Evolutionary conservation across 2,797 vertebrate genomes (phyloP), one percentile per base, ranked within the genome.

Genomic region (Hyperoplus immaculatus): DNA sequence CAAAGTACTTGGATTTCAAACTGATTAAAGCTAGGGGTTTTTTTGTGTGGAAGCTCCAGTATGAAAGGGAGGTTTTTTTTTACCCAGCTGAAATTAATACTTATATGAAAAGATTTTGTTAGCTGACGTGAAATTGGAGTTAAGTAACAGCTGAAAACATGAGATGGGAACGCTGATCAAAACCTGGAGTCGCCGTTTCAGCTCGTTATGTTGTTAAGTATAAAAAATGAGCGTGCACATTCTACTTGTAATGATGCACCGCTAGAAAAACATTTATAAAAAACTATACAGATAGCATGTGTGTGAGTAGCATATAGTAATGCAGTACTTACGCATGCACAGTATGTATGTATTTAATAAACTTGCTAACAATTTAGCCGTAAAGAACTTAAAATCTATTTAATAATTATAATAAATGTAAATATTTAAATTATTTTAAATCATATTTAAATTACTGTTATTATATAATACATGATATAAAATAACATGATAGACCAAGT

Each of bases 1-100:
- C 66, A 77, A 62, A 83, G 73, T 66, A 75, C 88, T 92, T 80
- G 87, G 77, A 83, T 89, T 93, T 92, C 89, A 87, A 79, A 80
- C 82, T 89, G 87, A 92, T 92, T 87, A 90, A 90, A 92, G 91
- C 56, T 62, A 74, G 29, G 53, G 46, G 61, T 49, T 72, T 73
- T 55, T 53, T 18, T 68, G 64, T 38, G 43, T 67, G 63, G 51
- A 72, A 72, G 71, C 59, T 59, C 6, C 29, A 8, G 18, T 43
- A 54, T 39, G 18, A 75, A 65, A 74, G 59, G 39, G 46, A 13
- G 58, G 38, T 58, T 84, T 85, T 81, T 83, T 58, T 85, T 84
- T 87, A 68, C 62, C 73, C 18, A 49, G 38, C 50, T 79, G 80
- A 84, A 81, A 87, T 59, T 75, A 84, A 88, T 78, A 87, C 64